These are phyloP conservation scores for Archaeoteleia sp. DNA, from an alignment of 2,888 invertebrate genomes.

Conservation along the genomic window DNA sequence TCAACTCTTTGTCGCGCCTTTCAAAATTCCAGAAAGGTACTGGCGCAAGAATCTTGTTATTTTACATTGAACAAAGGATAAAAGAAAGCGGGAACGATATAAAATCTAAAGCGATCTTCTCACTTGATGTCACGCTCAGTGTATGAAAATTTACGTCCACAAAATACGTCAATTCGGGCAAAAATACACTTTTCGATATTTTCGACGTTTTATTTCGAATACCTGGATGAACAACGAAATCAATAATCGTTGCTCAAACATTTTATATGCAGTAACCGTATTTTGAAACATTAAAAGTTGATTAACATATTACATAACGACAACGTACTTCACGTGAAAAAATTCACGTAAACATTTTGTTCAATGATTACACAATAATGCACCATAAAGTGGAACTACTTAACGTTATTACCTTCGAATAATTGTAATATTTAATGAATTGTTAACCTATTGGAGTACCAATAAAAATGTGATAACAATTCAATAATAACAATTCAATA, in stretches of 20 bases:
- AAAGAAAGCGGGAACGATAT: slow-evolving; percentile 11
- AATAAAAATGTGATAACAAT: no score
- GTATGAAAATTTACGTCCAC: slow-evolving; percentile 5
- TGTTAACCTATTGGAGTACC: no score
- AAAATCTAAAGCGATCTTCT: slow-evolving; percentile 13
- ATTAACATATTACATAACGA: no score
- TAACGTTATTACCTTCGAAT: no score
- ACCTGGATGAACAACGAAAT: not conserved
- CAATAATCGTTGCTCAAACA: not conserved
- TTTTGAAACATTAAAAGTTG: no score
- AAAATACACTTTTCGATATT: not conserved
- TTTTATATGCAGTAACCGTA: no score
- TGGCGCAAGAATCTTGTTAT: slow-evolving; percentile 14
- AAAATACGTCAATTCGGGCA: not conserved
- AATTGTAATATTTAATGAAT: no score
- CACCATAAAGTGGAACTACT: no score
- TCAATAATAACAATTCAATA: no score
- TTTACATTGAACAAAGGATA: slow-evolving; percentile 18
- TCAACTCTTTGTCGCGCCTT: slow-evolving; percentile 22
- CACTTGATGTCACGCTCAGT: slow-evolving; percentile 2
- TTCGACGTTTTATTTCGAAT: not conserved
- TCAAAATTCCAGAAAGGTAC: slow-evolving; percentile 17
- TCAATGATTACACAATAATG: no score
- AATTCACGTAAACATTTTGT: no score
- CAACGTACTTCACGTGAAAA: no score